phyloP scores from a whole-genome alignment of 2,888 invertebrate genomes.

The Eupithecia subumbrata region DNA sequence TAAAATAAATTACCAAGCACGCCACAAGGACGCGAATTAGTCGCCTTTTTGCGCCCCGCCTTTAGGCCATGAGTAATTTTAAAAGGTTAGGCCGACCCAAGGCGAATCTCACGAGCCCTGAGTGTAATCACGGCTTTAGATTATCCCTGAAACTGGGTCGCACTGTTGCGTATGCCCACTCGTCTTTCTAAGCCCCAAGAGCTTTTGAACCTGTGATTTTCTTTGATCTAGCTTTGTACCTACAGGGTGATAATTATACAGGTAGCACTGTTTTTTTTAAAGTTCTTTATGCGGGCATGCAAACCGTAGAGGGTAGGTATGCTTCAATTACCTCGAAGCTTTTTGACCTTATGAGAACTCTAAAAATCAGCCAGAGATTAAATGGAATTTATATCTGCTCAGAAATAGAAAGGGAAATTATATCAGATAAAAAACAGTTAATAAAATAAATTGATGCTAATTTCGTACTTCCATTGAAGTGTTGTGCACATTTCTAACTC shows the following conservation, averaged over 20 bases:
- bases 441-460: no score
- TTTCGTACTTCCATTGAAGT: no score
- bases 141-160: conserved; percentile 13
- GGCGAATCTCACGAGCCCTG: conserved; percentile 29
- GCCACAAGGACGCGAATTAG: conserved; percentile 6
- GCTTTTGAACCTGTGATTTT: conserved; percentile 8
- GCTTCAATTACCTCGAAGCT: no score
- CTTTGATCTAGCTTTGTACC: conserved; percentile 10
- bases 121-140: conserved; percentile 13
- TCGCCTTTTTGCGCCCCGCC: conserved; percentile 3
- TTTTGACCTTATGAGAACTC: no score
- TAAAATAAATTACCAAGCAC: not conserved
- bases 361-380: no score
- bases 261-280: not conserved
- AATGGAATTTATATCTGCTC: no score
- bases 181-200: conserved; percentile 5
- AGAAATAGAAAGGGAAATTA: no score
- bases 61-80: conserved; percentile 28
- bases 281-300: no score
- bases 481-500: not conserved
- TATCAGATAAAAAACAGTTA: no score
- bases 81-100: conserved; percentile 38
- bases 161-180: conserved; percentile 6
- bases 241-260: not conserved
- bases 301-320: no score